Conservation (phyloP, 37 sponge, comb jelly and placozoan genomes). For the Petrosia ficiformis region DNA sequence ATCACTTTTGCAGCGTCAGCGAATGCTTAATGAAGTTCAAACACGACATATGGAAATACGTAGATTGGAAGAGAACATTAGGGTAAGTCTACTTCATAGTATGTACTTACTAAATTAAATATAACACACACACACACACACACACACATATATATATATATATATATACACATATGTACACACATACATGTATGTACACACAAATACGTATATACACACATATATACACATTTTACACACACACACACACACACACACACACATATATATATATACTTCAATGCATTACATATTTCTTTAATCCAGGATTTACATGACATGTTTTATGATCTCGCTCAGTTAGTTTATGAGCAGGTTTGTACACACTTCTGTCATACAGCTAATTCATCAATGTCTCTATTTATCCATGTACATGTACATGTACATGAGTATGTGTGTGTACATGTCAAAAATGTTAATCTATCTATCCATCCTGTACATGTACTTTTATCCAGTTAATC, state of each 20-base stretch:
- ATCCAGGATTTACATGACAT: conserved; percentile 84
- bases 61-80: conserved; percentile 68
- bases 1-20: conserved; percentile 34
- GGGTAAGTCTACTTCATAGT: conserved; percentile 40
- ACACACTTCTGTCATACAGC: no score
- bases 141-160: background rate
- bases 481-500: no score
- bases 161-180: background rate
- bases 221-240: no score
- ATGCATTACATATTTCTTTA: background rate
- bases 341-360: conserved; percentile 85
- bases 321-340: conserved; percentile 82
- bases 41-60: conserved; percentile 72
- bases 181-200: background rate
- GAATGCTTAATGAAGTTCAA: conserved; percentile 77
- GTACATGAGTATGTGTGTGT: no score
- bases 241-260: no score
- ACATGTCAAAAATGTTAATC: background rate
- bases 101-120: background rate
- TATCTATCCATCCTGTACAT: background rate
- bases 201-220: no score
- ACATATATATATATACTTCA: background rate
- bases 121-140: no score
- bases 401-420: no score
- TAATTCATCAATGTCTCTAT: no score